Base-by-base conservation (phyloP, 2,113 vertebrate species). In the Rostratula benghalensis region DNA sequence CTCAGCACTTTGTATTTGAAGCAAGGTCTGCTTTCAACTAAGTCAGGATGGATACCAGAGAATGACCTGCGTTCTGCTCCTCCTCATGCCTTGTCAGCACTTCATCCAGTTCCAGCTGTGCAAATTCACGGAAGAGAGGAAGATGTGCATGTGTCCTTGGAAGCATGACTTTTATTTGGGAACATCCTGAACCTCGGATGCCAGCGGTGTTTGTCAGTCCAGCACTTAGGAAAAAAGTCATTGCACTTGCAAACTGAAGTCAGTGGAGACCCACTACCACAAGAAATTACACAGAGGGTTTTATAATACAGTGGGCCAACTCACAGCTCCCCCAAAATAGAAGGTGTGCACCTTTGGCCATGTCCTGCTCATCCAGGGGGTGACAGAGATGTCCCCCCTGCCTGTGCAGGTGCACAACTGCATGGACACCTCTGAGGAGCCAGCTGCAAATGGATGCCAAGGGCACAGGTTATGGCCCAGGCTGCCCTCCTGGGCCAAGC, bases 111-210 rank as follows among this genome's bases (percentile, higher is more conserved):
- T 92, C 79, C 68, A 65, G 56, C 39, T 41, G 10, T 45, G 27
- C 17, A 64, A 54, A 84, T 69, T 74, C 77, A 77, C 25, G 69
- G 76, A 83, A 87, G 80, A 91, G 54, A 81, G 28, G 33, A 65
- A 73, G 82, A 91, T 85, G 54, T 46, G n/a, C 70, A 53, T 51
- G n/a, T 88, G 79, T 21, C 76, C 56, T 86, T 92, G 76, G 65
- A 89, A 90, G 65, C 27, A 50, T 0, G 2, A 20, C 64, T 94
- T 95, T 92, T 94, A 81, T 89, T 93, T 95, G 81, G 86, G 91
- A 91, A 89, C 89, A 91, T 89, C 69, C 56, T 60, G 71, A 91
- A 82, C 41, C 46, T 59, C 2, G 0, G 28, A 83, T 86, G 24
- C 83, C 71, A 82, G 48, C 4, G 0, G 41, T 57, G 46, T 81